Evolutionary conservation across 1,140 invertebrate species (phyloP).

Genomic region (Pygmarrhopalites habei): DNA sequence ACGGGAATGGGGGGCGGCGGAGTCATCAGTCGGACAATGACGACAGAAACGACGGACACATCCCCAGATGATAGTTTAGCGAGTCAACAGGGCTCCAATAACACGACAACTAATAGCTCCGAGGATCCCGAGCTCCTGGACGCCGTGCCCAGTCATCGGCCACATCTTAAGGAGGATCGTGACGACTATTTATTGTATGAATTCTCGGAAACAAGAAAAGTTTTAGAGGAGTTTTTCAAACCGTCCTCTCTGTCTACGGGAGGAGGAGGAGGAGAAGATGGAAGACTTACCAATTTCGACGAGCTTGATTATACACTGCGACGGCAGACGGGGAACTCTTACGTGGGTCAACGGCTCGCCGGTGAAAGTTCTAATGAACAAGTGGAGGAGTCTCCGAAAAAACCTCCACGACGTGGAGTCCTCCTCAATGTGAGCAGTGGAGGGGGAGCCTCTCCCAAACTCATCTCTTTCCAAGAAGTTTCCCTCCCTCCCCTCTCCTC

Average conservation of each 20-base stretch:
- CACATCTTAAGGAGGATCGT: slow-evolving; percentile 17
- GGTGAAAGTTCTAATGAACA: slow-evolving; percentile 47
- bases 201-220: slow-evolving; percentile 82
- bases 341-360: slow-evolving; percentile 70
- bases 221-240: slow-evolving; percentile 84
- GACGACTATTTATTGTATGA: slow-evolving; percentile 56
- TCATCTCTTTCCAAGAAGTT: slow-evolving; percentile 40
- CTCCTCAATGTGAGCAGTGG: slow-evolving; percentile 18
- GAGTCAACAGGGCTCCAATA: slow-evolving; percentile 29
- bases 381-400: slow-evolving; percentile 48
- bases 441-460: slow-evolving; percentile 29
- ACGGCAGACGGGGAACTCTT: slow-evolving; percentile 64
- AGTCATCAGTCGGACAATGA: background rate
- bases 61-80: slow-evolving; percentile 28
- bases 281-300: slow-evolving; percentile 46
- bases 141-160: slow-evolving; percentile 1
- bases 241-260: slow-evolving; percentile 48
- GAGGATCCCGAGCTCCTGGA: slow-evolving; percentile 7
- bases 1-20: no score
- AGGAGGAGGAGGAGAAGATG: slow-evolving; percentile 32
- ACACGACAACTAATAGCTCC: slow-evolving; percentile 11
- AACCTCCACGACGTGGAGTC: slow-evolving; percentile 27
- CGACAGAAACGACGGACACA: slow-evolving; percentile 5
- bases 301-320: slow-evolving; percentile 77
- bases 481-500: slow-evolving; percentile 15